A percentile compares a stretch with the other conserved stretches of the same genome.
Evolutionary conservation across 2,797 vertebrate species (phyloP).

Genomic region (Acropternis orthonyx): DNA sequence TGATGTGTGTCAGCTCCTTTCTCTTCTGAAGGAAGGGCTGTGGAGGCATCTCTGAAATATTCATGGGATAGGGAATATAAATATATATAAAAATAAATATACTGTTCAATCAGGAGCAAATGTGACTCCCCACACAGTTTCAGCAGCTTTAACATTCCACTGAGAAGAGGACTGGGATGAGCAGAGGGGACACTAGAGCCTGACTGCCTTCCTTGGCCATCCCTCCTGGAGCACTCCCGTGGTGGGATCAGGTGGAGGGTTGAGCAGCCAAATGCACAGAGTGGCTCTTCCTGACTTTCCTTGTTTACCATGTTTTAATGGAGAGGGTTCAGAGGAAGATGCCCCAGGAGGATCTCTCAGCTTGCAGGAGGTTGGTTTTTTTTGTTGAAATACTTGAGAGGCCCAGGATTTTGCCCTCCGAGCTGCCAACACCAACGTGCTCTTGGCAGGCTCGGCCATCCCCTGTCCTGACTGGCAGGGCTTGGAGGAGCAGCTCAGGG

Average conservation of each 20-base stretch:
- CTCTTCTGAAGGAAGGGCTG: neutral
- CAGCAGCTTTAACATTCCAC: neutral
- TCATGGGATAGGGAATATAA: neutral
- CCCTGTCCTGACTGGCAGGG: neutral
- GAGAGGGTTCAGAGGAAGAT: neutral
- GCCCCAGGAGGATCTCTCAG: neutral
- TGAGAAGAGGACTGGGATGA: neutral
- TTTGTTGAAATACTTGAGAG: neutral
- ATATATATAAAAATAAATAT: neutral
- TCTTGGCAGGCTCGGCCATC: neutral
- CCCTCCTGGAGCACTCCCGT: rapidly evolving
- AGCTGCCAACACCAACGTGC: neutral
- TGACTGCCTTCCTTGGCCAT: neutral
- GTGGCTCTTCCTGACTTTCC: neutral
- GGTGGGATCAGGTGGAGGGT: neutral
- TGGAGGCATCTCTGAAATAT: neutral
- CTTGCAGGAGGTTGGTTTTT: neutral
- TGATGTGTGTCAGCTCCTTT: neutral
- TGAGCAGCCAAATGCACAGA: neutral
- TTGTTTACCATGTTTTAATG: neutral
- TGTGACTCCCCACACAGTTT: neutral
- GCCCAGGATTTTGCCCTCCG: neutral
- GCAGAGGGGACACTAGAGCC: neutral
- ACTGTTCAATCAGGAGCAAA: neutral
- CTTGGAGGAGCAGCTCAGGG: neutral